These are phyloP conservation scores for Grapholita molesta DNA, from an alignment of 1,140 invertebrate genomes.

Conservation along the genomic window DNA sequence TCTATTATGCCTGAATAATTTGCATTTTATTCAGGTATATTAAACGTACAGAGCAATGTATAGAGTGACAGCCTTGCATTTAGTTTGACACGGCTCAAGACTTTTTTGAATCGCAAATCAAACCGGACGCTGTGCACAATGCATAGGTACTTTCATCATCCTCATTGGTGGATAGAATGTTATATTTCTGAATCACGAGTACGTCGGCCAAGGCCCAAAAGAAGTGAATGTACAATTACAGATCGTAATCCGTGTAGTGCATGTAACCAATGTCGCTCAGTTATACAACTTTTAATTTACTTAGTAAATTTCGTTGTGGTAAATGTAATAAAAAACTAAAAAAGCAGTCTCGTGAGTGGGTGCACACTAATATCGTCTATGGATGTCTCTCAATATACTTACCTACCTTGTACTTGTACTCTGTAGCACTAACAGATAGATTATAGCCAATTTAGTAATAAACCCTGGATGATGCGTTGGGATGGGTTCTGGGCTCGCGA, in stretches of 20 bases:
- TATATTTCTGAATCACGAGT: conserved; percentile 73
- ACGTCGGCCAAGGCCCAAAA: conserved; percentile 65
- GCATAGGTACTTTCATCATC: conserved; percentile 63
- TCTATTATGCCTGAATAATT: not conserved
- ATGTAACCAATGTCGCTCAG: conserved; percentile 40
- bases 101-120: conserved; percentile 19
- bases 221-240: conserved; percentile 68
- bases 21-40: not conserved
- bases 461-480: no score
- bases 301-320: no score
- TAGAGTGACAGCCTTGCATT: not conserved
- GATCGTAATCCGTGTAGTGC: conserved; percentile 38
- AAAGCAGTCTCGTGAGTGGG: no score
- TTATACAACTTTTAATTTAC: no score
- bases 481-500: no score
- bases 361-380: no score
- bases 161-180: conserved; percentile 65
- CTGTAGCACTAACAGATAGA: no score
- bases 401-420: no score
- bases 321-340: no score
- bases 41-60: no score
- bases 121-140: conserved; percentile 52
- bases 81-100: not conserved
- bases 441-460: no score
- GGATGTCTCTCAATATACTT: no score